These are phyloP conservation scores for Nycticryphes semicollaris DNA, from an alignment of 2,113 vertebrate genomes.

Conservation along the genomic window DNA sequence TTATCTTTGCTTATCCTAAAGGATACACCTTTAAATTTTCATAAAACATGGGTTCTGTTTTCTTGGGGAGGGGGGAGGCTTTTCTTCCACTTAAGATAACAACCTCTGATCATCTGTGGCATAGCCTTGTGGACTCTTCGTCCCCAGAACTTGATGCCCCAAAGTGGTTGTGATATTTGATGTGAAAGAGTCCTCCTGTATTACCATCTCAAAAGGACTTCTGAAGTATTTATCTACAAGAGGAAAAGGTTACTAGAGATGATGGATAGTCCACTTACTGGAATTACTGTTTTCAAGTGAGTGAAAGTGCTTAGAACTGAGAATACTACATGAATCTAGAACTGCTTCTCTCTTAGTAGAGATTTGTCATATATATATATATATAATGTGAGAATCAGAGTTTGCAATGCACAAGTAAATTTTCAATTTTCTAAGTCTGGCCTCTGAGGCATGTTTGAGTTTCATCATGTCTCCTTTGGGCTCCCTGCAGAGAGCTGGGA, in stretches of 20 bases:
- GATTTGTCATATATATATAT: fast-evolving
- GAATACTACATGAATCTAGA: neutral
- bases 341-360: fast-evolving
- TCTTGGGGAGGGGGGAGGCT: fast-evolving
- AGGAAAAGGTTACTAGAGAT: neutral
- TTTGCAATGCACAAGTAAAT: neutral
- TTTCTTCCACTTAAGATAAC: fast-evolving
- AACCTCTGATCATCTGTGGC: neutral
- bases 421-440: neutral
- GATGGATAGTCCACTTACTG: neutral
- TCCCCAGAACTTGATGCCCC: neutral
- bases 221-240: neutral
- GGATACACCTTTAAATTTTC: neutral
- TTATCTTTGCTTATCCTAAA: neutral
- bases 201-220: neutral
- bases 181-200: neutral
- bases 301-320: neutral
- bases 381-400: neutral
- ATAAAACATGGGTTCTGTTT: fast-evolving
- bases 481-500: neutral
- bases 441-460: neutral
- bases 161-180: neutral
- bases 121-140: neutral
- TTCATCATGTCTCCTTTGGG: neutral
- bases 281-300: neutral